Evolutionary conservation across 2,888 invertebrate species (phyloP).

Genomic region (Rhingia campestris): DNA sequence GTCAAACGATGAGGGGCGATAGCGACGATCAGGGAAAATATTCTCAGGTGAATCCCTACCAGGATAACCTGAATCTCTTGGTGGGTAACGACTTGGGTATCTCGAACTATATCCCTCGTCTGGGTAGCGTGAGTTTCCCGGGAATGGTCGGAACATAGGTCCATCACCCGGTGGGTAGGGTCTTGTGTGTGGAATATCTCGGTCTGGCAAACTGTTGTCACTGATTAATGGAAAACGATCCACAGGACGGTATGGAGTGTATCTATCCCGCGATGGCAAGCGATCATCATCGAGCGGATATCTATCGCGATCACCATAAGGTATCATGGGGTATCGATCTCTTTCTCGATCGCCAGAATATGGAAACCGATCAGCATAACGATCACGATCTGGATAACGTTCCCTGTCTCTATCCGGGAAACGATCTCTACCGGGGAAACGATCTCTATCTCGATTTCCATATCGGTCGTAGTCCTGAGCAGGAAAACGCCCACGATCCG

Average conservation of each 20-base stretch:
- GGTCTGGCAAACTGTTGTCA: slow-evolving; percentile 79
- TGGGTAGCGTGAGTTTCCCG: slow-evolving; percentile 78
- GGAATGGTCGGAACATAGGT: slow-evolving; percentile 79
- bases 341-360: slow-evolving; percentile 74
- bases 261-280: slow-evolving; percentile 76
- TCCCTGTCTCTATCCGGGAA: slow-evolving; percentile 45
- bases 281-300: slow-evolving; percentile 75
- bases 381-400: slow-evolving; percentile 75
- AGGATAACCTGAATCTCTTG: slow-evolving; percentile 80
- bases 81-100: slow-evolving; percentile 78
- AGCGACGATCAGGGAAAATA: slow-evolving; percentile 82
- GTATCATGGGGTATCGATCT: slow-evolving; percentile 54
- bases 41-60: slow-evolving; percentile 81
- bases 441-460: slow-evolving; percentile 77
- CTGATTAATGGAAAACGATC: slow-evolving; percentile 78
- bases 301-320: slow-evolving; percentile 75
- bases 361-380: slow-evolving; percentile 76
- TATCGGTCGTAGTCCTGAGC: slow-evolving; percentile 71
- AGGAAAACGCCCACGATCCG: slow-evolving; percentile 75
- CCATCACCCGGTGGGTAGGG: slow-evolving; percentile 80
- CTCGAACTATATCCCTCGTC: slow-evolving; percentile 77
- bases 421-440: slow-evolving; percentile 75
- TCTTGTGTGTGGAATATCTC: slow-evolving; percentile 82
- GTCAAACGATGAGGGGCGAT: slow-evolving; percentile 81
- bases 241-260: slow-evolving; percentile 78